Conservation (phyloP, 2,888 invertebrate genomes). For the Parnassius apollo region DNA sequence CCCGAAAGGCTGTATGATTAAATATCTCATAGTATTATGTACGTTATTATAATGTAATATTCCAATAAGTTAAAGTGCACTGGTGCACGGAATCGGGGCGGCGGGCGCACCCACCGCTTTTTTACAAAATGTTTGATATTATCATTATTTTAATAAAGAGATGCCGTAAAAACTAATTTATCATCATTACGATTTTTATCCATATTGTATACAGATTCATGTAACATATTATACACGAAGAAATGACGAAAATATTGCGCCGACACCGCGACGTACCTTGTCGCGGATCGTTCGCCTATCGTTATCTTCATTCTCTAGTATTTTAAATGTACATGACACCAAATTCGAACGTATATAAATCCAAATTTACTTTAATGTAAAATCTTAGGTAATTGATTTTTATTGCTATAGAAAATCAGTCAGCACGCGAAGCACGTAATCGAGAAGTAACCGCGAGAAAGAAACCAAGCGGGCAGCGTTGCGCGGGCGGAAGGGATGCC, state of each 20-base stretch:
- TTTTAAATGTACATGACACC: constrained; percentile 82
- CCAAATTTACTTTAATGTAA: constrained; percentile 82
- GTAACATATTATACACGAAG: constrained; percentile 84
- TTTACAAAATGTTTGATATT: constrained; percentile 80
- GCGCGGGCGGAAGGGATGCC: constrained; percentile 46
- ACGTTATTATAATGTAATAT: constrained; percentile 81
- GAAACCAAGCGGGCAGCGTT: constrained; percentile 78
- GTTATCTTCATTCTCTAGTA: constrained; percentile 77
- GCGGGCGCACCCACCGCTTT: constrained; percentile 76
- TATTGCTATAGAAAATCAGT: constrained; percentile 83
- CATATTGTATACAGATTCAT: constrained; percentile 83
- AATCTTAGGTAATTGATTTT: constrained; percentile 83
- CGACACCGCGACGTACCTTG: constrained; percentile 62
- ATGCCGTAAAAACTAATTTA: constrained; percentile 81
- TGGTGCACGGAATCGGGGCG: constrained; percentile 81
- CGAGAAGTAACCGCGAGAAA: constrained; percentile 82
- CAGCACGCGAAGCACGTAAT: constrained; percentile 83
- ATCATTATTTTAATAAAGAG: constrained; percentile 81
- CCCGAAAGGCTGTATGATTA: constrained; percentile 82
- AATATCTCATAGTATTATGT: constrained; percentile 81
- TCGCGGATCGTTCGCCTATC: constrained; percentile 75
- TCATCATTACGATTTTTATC: constrained; percentile 79
- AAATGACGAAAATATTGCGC: constrained; percentile 80
- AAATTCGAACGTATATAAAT: constrained; percentile 82
- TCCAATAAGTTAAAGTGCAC: constrained; percentile 82